Evolutionary conservation across 2,888 invertebrate species (phyloP), one percentile per base, ranked within the genome.

Genomic region (Epistrophella euchroma): DNA sequence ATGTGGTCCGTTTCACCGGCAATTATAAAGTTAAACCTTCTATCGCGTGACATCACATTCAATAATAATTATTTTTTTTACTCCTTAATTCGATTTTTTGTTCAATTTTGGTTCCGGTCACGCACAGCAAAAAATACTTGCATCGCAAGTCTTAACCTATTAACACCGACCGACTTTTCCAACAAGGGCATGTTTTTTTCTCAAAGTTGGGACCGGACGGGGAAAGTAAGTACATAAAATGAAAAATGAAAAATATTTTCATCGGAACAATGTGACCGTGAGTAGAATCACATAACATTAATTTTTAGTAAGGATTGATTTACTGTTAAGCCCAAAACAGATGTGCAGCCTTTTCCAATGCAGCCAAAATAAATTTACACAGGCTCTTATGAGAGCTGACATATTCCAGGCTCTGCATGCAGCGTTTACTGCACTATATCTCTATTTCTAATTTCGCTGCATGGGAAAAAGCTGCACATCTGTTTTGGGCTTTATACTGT

Each of bases 41-140:
- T 58, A 73, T 85, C 72, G 85, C 85, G 80, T 85, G 85, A 78
- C 83, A 79, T 66, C 66, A 76, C 52, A 79, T 75, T 83, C 78
- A 75, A 73, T 87, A 74, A 70, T 83, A 66, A 83, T 66, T 83
- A 68, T 60, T 66, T 66, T 45, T 47, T 47, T 15, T 5, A 32
- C 32, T 58, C 22, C 40, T 74, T 68, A 55, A 60, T 77, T 84
- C 17, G 47, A 71, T 64, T 70, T 76, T 79, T 58, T 17, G 37
- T 60, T 58, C 6, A 64, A 52, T 52, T 32, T 68, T 17, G 0
- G 22, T 55, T 56, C 50, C 58, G 60, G 68, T 68, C 80, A 81
- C 85, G 80, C 80, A 56, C 68, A 62, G 56, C 28, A 76, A 52
- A 78, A 58, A 17, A 58, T 19, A 4, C 17, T 9, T 19, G 17